Base-by-base conservation (phyloP, 2,888 invertebrate species). In the Rhagophthalmus giganteus region DNA sequence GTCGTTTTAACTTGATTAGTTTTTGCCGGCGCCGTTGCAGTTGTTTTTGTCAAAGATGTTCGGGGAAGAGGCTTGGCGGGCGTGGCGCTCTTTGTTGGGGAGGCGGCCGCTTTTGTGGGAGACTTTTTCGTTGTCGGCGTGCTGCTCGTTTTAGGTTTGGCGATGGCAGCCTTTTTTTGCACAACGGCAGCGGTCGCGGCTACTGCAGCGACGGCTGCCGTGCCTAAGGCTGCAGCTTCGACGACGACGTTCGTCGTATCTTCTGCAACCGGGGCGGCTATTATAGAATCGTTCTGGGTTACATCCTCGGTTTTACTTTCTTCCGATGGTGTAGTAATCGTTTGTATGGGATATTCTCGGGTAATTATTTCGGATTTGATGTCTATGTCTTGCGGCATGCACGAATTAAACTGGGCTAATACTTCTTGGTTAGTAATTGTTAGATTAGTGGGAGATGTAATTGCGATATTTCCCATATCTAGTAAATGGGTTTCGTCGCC, bases 131-230 rank as follows among this genome's bases (percentile, higher is more conserved):
- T 37, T 4, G 61, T n/a, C 26, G 50, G 55, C 5, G 57, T 41
- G 7, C 51, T 9, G 31, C 52, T 50, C 26, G 45, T 8, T 34
- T 34, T 16, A 1, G 72, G 69, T 28, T 69, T 67, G 38, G 71
- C 72, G 30, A 66, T 67, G n/a, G 66, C 65, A 10, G 67, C 71
- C 10, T 68, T 67, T 8, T 66, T 66, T 10, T 68, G 71, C 8
- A 67, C 66, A 7, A 62, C 57, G 8, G 62, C 60, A 6, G 68
- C 64, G 7, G 55, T 66, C 4, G 63, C 63, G 37, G 71, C 71
- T 13, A 28, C 46, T 15, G 42, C 49, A 24, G 28, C 52, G 24
- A 45, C 52, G 37, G 33, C 45, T 35, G 31, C 34, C 14, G 38
- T 15, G n/a, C 14, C 41, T 20, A 31, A 12, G 7, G 3, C 20